Conservation (phyloP, 2,888 invertebrate genomes). For the Acanthosoma haemorrhoidale region DNA sequence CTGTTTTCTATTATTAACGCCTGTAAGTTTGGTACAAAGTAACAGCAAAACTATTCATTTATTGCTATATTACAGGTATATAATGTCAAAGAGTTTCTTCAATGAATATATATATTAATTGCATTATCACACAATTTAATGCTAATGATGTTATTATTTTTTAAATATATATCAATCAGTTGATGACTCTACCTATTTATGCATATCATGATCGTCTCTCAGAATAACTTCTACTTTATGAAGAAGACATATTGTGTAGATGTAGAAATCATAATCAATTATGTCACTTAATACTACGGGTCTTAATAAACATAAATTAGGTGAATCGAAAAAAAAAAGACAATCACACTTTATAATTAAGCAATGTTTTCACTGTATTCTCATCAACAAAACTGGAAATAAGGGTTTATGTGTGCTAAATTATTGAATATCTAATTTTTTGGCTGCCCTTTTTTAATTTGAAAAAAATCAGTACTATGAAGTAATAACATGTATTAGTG, state of each 20-base stretch:
- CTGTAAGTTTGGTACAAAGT: background rate
- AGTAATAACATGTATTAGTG: background rate
- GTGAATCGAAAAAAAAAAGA: slow-evolving; percentile 11
- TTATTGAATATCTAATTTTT: background rate
- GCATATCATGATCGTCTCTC: background rate
- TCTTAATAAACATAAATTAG: background rate
- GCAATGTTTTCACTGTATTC: slow-evolving; percentile 15
- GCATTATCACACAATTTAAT: too few relatives aligned
- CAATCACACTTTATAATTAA: slow-evolving; percentile 21
- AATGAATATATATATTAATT: too few relatives aligned
- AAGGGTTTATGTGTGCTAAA: background rate
- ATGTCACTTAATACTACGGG: background rate
- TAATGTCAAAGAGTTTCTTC: too few relatives aligned
- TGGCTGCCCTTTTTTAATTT: background rate
- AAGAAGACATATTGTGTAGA: background rate
- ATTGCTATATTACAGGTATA: background rate
- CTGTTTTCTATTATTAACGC: background rate
- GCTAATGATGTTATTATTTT: background rate
- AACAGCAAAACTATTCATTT: background rate
- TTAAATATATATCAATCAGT: background rate
- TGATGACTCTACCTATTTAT: background rate
- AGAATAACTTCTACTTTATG: background rate
- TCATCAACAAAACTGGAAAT: background rate
- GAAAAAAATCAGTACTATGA: background rate
- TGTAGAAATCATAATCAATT: background rate